Evolutionary conservation across 2,113 vertebrate genomes (phyloP).

Genomic region (Salvelinus namaycush): DNA sequence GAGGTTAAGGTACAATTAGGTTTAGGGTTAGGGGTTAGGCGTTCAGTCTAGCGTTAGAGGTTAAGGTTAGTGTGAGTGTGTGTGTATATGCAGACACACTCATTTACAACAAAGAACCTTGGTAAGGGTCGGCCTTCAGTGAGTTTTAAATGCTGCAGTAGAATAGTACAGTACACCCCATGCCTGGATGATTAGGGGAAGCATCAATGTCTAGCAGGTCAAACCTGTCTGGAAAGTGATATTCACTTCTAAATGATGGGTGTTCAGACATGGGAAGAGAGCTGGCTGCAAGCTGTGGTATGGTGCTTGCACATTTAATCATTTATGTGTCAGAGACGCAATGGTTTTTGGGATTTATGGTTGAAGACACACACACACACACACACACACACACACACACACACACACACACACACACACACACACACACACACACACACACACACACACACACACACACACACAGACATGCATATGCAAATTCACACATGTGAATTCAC

Average conservation of each 20-base stretch:
- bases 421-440: slow-evolving; percentile 22
- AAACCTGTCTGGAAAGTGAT: slow-evolving; percentile 23
- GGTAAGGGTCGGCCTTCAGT: not conserved
- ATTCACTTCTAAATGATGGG: slow-evolving; percentile 33
- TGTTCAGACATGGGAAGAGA: not conserved
- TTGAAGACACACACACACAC: slow-evolving; percentile 1
- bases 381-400: not conserved
- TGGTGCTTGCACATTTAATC: slow-evolving; percentile 26
- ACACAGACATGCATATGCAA: not conserved
- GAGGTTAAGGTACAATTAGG: too few relatives aligned
- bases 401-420: slow-evolving; percentile 6
- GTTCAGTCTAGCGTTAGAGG: too few relatives aligned
- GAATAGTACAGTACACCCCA: not conserved
- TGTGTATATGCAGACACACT: not conserved
- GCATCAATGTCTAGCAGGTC: slow-evolving; percentile 5
- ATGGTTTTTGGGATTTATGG: slow-evolving; percentile 25
- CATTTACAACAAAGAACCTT: too few relatives aligned
- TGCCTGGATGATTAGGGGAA: not conserved
- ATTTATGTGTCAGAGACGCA: slow-evolving; percentile 51
- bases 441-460: not conserved
- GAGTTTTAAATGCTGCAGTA: not conserved
- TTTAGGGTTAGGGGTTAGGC: too few relatives aligned
- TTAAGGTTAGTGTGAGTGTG: not conserved
- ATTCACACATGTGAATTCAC: slow-evolving; percentile 1
- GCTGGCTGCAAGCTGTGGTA: too few relatives aligned